Percentiles rank a stretch among this genome's conserved stretches.
phyloP scores from a whole-genome alignment of 2,797 vertebrate species.

The Melanotaenia trifasciata region DNA sequence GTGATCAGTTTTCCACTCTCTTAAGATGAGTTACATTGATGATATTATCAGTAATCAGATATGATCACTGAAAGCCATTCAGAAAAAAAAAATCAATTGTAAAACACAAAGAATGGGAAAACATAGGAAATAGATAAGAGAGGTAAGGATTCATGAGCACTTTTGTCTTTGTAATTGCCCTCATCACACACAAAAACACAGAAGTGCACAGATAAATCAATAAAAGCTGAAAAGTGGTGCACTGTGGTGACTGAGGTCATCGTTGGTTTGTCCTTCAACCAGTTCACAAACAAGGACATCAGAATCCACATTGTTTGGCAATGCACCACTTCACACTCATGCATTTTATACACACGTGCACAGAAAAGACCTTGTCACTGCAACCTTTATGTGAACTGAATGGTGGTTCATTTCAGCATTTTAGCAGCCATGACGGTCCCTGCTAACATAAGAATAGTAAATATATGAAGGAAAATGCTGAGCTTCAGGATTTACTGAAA shows the following conservation, averaged over 20 bases:
- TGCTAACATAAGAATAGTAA: constrained; percentile 10
- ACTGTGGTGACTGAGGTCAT: constrained; percentile 60
- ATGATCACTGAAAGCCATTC: constrained; percentile 7
- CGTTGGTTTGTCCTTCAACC: constrained; percentile 70
- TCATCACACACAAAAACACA: constrained; percentile 26
- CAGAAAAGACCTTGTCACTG: constrained; percentile 17
- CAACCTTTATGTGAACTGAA: constrained; percentile 24
- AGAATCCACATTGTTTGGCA: constrained; percentile 61
- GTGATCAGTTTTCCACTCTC: constrained; percentile 7
- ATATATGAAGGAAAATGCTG: neutral
- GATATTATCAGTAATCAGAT: constrained; percentile 7
- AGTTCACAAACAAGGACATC: constrained; percentile 60
- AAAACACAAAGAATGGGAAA: constrained; percentile 35
- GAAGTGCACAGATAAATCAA: constrained; percentile 58
- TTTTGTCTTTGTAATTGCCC: constrained; percentile 34
- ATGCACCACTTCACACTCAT: constrained; percentile 31
- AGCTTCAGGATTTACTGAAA: constrained; percentile 5
- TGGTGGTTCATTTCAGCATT: constrained; percentile 1
- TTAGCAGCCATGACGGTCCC: neutral
- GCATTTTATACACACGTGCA: constrained; percentile 4
- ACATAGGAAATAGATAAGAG: constrained; percentile 14
- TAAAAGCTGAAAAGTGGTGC: constrained; percentile 66
- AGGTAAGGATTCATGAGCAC: constrained; percentile 6
- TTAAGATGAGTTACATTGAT: constrained; percentile 1
- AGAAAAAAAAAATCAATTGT: constrained; percentile 32